Base-by-base conservation (phyloP, 2,113 vertebrate species). In the Atherinomorus stipes region DNA sequence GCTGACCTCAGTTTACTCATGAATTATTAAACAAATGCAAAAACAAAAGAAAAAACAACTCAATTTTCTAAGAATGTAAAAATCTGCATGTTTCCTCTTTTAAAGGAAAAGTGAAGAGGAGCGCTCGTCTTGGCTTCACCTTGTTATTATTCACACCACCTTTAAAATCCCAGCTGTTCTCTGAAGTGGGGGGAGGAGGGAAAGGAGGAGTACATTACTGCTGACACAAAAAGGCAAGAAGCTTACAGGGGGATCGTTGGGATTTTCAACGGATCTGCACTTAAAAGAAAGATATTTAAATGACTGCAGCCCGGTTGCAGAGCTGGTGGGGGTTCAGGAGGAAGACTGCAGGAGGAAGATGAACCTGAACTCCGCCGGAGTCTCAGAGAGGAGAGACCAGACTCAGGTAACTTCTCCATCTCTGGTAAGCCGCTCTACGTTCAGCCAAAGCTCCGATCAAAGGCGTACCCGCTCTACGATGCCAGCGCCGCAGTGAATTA, bases 211-310 rank as follows among this genome's bases (percentile, higher is more conserved):
- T 64, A 62, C 49, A 7, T 52, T 74, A 31, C 45, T 64, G 83
- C 81, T 78, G 68, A 79, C 83, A 73, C 69, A 76, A 76, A 76
- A 76, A 73, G 70, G 0, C 78, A 70, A 57, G 64, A 72, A 60
- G 81, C 85, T 87, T 74, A 83, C 42, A 28, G 73, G 42, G 31
- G 62, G 78, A 82, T 73, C 80, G 75, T 59, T 79, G 58, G 61
- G 78, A 61, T 75, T 72, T 65, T 53, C 73, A 81, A 73, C 12
- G 25, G 83, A 53, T 71, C 76, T 40, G 51, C 68, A 54, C 38
- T 63, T 56, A 75, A 73, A 60, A 70, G 42, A 64, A 38, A 54
- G 52, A 58, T 31, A 47, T 19, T 60, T 67, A 74, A 80, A 67
- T 70, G 19, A 69, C 68, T 42, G 68, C 34, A 65, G n/a, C 56